Base-by-base conservation (phyloP, 1,140 invertebrate species). In the Drosophila quadrilineata region DNA sequence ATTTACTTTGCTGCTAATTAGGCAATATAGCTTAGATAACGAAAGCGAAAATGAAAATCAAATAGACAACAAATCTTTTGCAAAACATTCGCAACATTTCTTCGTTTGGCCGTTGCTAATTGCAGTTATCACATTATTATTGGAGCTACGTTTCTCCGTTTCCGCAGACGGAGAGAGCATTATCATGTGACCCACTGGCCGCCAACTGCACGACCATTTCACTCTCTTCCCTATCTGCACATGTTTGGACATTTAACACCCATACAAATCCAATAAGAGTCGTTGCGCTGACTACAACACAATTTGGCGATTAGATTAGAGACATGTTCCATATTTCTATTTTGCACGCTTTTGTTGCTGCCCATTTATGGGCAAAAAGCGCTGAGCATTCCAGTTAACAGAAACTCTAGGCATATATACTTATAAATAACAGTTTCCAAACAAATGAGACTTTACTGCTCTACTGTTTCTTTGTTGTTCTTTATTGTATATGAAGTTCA, bases 1-100 rank as follows among this genome's bases (percentile, higher is more conserved):
- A 68, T 85, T n/a, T 77, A 71, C 74, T 65, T 50, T 56, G 74
- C n/a, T n/a, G n/a, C 75, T 86, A 84, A 84, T 84, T 84, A 58
- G 45, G 29, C 59, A 38, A 48, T 50, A 62, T 54, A 59, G 76
- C 59, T 84, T 63, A 70, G 64, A 85, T 72, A 71, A 60, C 38
- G 56, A 22, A 54, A 31, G 16, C n/a, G n/a, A 17, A 64, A 46
- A 46, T 31, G 36, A 38, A 60, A 38, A 45, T 12, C 31, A 8
- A 52, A 62, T 12, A 45, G 21, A 53, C 9, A 19, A 17, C 3
- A 10, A 3, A 24, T 53, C 63, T 56, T 29, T 58, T 63, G 29
- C 64, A 40, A 58, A 84, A n/a, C n/a, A n/a, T 71, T 73, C 35
- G 73, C 64, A 49, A 82, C 56, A 17, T 21, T 46, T 22, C 16